phyloP scores from a whole-genome alignment of 2,113 vertebrate species.

The Columbina picui region DNA sequence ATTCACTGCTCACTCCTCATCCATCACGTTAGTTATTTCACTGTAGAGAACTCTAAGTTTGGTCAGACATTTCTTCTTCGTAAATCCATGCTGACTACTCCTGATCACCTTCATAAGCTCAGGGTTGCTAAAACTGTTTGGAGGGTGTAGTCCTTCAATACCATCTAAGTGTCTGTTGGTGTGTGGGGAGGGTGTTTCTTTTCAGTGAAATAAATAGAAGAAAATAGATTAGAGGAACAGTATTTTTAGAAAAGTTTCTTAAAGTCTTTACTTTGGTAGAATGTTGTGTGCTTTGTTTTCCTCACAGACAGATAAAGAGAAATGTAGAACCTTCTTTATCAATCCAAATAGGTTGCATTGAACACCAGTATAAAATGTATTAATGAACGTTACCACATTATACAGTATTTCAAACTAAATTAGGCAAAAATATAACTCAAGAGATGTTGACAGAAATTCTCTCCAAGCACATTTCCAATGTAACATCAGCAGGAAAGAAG shows the following conservation, averaged over 20 bases:
- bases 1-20: neutral
- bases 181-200: neutral
- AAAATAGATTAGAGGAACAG: neutral
- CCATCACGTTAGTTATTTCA: neutral
- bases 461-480: conserved; percentile 15
- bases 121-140: neutral
- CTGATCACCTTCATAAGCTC: neutral
- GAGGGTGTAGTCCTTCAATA: neutral
- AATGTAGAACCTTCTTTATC: neutral
- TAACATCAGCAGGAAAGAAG: conserved; percentile 6
- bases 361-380: neutral
- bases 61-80: neutral
- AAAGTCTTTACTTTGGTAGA: neutral
- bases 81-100: neutral
- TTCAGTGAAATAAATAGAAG: neutral
- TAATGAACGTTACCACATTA: neutral
- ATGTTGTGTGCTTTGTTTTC: neutral
- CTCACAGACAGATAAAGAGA: neutral
- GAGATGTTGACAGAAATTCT: conserved; percentile 2
- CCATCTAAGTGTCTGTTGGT: neutral
- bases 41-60: neutral
- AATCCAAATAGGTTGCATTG: neutral
- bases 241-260: no score
- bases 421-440: neutral
- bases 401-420: conserved; percentile 22